A percentile compares a stretch with the other conserved stretches of the same genome.
phyloP scores from a whole-genome alignment of 2,797 vertebrate species.

The Smutsia temminckii region DNA sequence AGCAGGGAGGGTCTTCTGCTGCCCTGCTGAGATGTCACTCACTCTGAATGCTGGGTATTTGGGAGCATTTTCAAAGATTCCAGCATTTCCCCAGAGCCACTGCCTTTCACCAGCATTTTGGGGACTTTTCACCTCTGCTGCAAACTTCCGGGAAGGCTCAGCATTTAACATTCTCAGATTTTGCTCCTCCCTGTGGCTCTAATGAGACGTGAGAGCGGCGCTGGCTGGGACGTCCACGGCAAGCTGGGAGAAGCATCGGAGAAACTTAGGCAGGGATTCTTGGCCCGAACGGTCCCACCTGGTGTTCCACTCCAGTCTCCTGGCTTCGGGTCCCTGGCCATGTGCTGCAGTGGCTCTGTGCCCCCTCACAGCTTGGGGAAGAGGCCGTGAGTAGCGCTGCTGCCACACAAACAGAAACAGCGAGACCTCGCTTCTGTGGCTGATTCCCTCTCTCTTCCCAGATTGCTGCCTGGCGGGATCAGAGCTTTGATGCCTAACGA shows the following conservation, averaged over 20 bases:
- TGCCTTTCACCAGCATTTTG: neutral
- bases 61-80: neutral
- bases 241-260: slow-evolving; percentile 72
- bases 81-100: neutral
- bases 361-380: slow-evolving; percentile 75
- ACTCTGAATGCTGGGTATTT: neutral
- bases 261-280: slow-evolving; percentile 78
- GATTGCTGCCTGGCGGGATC: neutral
- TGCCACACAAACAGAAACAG: slow-evolving; percentile 74
- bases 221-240: slow-evolving; percentile 46
- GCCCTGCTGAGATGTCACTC: neutral
- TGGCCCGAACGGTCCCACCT: slow-evolving; percentile 80
- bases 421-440: neutral
- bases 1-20: neutral
- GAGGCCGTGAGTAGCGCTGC: slow-evolving; percentile 67
- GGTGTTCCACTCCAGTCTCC: slow-evolving; percentile 81
- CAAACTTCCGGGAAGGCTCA: neutral
- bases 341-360: slow-evolving; percentile 80
- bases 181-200: neutral
- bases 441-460: neutral
- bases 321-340: slow-evolving; percentile 81
- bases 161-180: no score
- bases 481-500: neutral
- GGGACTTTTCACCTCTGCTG: neutral
- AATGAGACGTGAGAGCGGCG: neutral